A percentile compares a stretch with the other conserved stretches of the same genome.
Evolutionary conservation across 1,140 invertebrate genomes (phyloP).

Genomic region (Drosophila bifasciata): DNA sequence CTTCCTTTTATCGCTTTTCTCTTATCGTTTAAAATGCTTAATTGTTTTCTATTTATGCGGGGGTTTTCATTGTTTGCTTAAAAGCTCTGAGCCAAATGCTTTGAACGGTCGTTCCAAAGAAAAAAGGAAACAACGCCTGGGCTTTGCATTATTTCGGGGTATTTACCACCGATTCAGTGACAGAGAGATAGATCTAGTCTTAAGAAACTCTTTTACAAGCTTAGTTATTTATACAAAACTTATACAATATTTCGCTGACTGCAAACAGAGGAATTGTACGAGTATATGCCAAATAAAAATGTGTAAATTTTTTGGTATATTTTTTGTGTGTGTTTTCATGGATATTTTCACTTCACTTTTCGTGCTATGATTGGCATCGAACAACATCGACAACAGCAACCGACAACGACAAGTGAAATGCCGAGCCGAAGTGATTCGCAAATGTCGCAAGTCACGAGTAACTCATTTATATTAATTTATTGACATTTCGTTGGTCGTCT

Average conservation of each 20-base stretch:
- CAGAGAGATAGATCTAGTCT: constrained; percentile 6
- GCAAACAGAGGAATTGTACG: constrained; percentile 37
- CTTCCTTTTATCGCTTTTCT: constrained; percentile 60
- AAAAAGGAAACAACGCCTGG: constrained; percentile 11
- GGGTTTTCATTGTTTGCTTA: constrained; percentile 68
- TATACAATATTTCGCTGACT: constrained; percentile 50
- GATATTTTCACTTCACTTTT: constrained; percentile 35
- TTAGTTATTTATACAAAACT: constrained; percentile 3
- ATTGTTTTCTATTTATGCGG: constrained; percentile 81
- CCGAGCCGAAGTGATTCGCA: constrained; percentile 23
- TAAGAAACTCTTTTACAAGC: constrained; percentile 6
- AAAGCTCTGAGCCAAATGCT: constrained; percentile 50
- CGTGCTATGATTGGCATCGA: constrained; percentile 16
- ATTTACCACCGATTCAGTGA: constrained; percentile 14
- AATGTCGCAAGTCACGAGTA: constrained; percentile 63
- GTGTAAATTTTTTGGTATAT: constrained; percentile 15
- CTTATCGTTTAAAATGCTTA: constrained; percentile 70
- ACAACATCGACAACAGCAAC: constrained; percentile 7
- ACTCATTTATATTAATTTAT: constrained; percentile 81
- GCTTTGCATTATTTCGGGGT: constrained; percentile 4
- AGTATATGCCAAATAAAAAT: constrained; percentile 50
- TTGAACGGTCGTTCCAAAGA: not conserved
- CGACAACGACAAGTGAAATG: constrained; percentile 19
- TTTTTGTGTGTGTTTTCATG: constrained; percentile 23
- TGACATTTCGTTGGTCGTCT: constrained; percentile 66